A percentile compares a stretch with the other conserved stretches of the same genome.
Evolutionary conservation across 2,113 vertebrate genomes (phyloP).

Genomic region (Lichenostomus cassidix): DNA sequence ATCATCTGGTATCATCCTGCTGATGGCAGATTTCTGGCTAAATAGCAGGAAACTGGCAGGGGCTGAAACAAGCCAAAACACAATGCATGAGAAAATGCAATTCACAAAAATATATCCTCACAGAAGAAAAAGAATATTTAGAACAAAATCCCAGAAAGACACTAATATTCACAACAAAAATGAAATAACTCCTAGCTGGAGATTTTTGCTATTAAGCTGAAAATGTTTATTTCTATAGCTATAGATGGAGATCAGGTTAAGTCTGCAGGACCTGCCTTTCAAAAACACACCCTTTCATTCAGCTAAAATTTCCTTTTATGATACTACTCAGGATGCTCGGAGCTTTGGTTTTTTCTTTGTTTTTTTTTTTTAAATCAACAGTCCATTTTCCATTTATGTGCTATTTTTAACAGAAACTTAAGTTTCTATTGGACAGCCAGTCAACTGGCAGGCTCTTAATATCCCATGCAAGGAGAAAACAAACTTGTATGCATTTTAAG

Average conservation of each 20-base stretch:
- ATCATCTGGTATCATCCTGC: conserved; percentile 90
- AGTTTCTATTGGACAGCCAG: not conserved
- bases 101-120: not conserved
- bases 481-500: not conserved
- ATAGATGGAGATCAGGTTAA: not conserved
- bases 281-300: not conserved
- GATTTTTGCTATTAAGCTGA: not conserved
- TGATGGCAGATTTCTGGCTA: conserved; percentile 92
- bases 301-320: not conserved
- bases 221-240: not conserved
- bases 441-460: not conserved
- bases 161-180: not conserved
- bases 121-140: not conserved
- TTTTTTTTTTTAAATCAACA: not conserved
- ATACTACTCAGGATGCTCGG: not conserved
- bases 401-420: not conserved
- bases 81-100: not conserved
- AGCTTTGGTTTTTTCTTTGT: not conserved
- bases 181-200: not conserved
- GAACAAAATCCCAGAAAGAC: not conserved
- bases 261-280: not conserved
- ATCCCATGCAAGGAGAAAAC: not conserved
- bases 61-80: conserved; percentile 69
- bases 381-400: not conserved
- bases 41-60: conserved; percentile 91